Base-by-base conservation (phyloP, 2,888 invertebrate species). In the Amblyjoppa proteus region DNA sequence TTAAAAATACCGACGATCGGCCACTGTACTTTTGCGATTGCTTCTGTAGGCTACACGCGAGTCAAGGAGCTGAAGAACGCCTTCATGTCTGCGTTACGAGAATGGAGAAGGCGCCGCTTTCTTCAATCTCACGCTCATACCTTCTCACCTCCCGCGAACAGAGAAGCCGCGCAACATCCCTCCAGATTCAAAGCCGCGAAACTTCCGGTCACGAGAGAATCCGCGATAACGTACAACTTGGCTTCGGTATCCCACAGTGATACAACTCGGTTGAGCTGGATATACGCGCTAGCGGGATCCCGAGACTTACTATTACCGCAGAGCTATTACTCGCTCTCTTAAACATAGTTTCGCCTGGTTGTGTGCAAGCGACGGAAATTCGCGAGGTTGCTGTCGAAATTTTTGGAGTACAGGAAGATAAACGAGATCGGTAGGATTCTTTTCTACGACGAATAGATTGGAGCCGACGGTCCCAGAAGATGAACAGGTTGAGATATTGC, bases 181-280 rank as follows among this genome's bases (percentile, higher is more conserved):
- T 77, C 77, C 73, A 53, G 77, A 69, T 34, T 70, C 66, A 49
- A 68, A 82, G 75, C 83, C 45, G 73, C 73, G 76, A 68, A 80
- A 85, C 85, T 85, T 85, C 85, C 85, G 85, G 85, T 85, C 85
- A 85, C 83, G 80, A 80, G 85, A 85, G 85, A 77, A 85, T 85
- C 83, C 80, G 81, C 85, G 85, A 83, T 85, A 85, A 85, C 85
- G 83, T 85, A 83, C 77, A 80, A 85, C 85, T 85, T 85, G 85
- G 85, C 85, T 85, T 80, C 69, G 85, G 70, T 53, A 13, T 41
- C 51, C 68, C 34, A 51, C 80, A n/a, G 51, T 49, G 61, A 25
- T n/a, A 34, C 38, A 34, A 20, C 58, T 75, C 51, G 71, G n/a
- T 49, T 69, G 45, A n/a, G 11, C 45, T 58, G 58, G 9, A 64